These are phyloP conservation scores for Poliocrania exsul DNA, from an alignment of 2,797 vertebrate genomes.

Conservation along the genomic window DNA sequence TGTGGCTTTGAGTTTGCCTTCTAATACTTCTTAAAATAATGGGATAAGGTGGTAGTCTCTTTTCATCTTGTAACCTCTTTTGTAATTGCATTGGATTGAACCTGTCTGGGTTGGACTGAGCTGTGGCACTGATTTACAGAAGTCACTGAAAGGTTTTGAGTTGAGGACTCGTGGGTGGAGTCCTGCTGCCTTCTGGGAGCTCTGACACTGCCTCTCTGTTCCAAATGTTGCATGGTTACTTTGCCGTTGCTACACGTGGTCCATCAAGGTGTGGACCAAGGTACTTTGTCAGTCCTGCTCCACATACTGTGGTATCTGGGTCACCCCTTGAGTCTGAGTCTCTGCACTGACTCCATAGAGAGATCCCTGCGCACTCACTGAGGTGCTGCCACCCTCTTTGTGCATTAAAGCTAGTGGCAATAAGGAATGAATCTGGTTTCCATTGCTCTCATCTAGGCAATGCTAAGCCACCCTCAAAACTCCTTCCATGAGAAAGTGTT, in stretches of 20 bases:
- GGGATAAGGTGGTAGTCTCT: neutral
- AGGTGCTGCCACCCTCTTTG: neutral
- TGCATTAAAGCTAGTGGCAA: neutral
- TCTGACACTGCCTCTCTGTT: accelerated
- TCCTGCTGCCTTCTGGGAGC: neutral
- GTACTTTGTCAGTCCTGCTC: neutral
- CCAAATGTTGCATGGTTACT: accelerated
- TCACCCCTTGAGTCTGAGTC: neutral
- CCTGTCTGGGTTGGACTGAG: neutral
- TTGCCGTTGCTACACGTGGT: accelerated
- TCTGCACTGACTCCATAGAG: accelerated
- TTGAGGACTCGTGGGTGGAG: neutral
- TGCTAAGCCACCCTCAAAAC: neutral
- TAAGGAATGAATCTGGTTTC: neutral
- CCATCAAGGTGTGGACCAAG: accelerated
- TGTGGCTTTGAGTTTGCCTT: neutral
- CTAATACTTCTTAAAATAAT: neutral
- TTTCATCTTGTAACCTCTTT: neutral
- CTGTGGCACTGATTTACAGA: neutral
- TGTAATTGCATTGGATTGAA: neutral
- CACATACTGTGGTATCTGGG: neutral
- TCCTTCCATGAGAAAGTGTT: neutral
- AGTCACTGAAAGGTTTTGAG: neutral
- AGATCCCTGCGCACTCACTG: accelerated
- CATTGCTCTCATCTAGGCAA: neutral